Evolutionary conservation across 1,140 invertebrate genomes (phyloP), one percentile per base, ranked within the genome.

Genomic region (Babylonia areolata): DNA sequence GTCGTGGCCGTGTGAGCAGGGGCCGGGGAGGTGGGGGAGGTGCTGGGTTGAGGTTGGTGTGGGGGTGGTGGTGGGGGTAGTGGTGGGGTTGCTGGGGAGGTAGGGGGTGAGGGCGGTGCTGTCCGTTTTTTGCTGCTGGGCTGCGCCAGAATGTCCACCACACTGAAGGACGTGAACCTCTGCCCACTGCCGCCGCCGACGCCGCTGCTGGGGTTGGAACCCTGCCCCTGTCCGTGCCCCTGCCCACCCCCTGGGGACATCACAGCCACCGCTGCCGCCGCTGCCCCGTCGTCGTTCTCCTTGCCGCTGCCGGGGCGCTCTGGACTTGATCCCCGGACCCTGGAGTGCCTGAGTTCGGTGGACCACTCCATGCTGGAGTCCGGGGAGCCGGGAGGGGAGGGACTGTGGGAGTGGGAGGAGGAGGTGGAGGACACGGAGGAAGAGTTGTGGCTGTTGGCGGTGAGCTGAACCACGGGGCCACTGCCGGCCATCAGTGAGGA

Each of bases 61-160:
- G 28, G 58, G 28, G 23, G 58, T 3, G 58, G 58, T 5, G 58
- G 58, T 5, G 58, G 58, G 58, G 58, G 58, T 5, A n/a, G 58
- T 5, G 58, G 58, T 11, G 46, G 46, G n/a, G n/a, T n/a, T 35
- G 71, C 28, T 17, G 75, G 75, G 11, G 71, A 31, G 6, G 71
- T n/a, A 28, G 73, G 35, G 37, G 75, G 75, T 5, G 75, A 77
- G 17, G 75, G 75, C 15, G 35, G 12, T 35, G 75, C 5, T 35
- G 75, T 28, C 35, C 33, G 5, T 37, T 37, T 39, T 42, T 40
- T 77, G 3, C 11, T 75, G 75, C 35, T 40, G 75, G 75, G 75
- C 75, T 77, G 75, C 6, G 75, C 75, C 75, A 77, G 75, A 77
- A 77, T 77, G 75, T 77, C 75, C 75, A 77, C 37, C 39, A 77